These are phyloP conservation scores for Drosophila azteca DNA, from an alignment of 1,140 invertebrate genomes.

Conservation along the genomic window DNA sequence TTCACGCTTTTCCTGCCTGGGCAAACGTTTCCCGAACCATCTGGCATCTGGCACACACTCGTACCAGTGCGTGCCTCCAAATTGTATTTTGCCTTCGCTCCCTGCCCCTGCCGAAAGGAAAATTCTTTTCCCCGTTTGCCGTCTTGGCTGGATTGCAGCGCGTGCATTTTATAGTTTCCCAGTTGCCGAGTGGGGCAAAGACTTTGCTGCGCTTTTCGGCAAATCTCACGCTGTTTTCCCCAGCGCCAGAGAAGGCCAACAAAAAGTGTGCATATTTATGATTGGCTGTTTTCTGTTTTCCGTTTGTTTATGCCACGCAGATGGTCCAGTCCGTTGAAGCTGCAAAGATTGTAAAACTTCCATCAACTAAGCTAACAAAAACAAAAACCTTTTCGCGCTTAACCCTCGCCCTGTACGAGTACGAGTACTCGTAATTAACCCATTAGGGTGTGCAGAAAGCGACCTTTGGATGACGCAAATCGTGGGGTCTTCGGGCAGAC, in stretches of 20 bases:
- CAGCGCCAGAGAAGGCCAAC: constrained; percentile 20
- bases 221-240: constrained; percentile 27
- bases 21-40: constrained; percentile 51
- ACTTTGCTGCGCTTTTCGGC: constrained; percentile 26
- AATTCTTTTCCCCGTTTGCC: constrained; percentile 33
- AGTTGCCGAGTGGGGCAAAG: constrained; percentile 48
- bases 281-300: constrained; percentile 40
- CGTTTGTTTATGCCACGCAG: constrained; percentile 8
- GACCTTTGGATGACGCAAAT: constrained; percentile 51
- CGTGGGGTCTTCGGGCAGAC: background rate
- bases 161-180: constrained; percentile 74
- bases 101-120: constrained; percentile 15
- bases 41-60: constrained; percentile 57
- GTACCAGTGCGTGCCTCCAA: constrained; percentile 53
- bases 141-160: constrained; percentile 45
- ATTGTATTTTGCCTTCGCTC: constrained; percentile 29
- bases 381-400: constrained; percentile 18
- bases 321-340: constrained; percentile 1
- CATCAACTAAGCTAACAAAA: background rate
- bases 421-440: constrained; percentile 43
- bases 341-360: background rate
- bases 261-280: constrained; percentile 45
- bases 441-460: constrained; percentile 78
- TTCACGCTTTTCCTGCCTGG: constrained; percentile 55
- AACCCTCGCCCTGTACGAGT: constrained; percentile 14